Evolutionary conservation across 2,888 invertebrate species (phyloP).

Genomic region (Cephus pulcher): DNA sequence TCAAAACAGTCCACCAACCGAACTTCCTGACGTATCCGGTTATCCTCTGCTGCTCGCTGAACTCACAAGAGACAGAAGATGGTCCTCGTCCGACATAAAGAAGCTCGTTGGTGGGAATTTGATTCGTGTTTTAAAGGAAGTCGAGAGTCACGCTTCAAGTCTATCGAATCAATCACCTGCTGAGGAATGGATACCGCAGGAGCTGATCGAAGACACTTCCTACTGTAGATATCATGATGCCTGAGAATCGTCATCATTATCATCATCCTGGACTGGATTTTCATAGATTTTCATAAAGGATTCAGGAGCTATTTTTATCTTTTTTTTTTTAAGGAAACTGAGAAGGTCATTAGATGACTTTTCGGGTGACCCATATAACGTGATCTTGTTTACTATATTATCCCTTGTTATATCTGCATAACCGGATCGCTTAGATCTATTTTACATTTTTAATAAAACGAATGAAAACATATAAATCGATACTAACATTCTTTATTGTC

Average conservation of each 20-base stretch:
- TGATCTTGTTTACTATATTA: too few species aligned
- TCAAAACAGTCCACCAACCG: constrained; percentile 66
- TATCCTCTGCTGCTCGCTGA: constrained; percentile 75
- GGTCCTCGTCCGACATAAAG: constrained; percentile 72
- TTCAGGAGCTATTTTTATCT: too few species aligned
- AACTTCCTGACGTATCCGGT: constrained; percentile 70
- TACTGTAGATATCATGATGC: constrained; percentile 69
- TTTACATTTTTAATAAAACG: too few species aligned
- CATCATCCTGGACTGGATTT: not conserved
- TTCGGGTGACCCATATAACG: too few species aligned
- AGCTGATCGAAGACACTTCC: constrained; percentile 69
- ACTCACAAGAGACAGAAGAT: constrained; percentile 71
- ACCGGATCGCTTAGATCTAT: too few species aligned
- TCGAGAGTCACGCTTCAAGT: constrained; percentile 60
- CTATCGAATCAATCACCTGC: constrained; percentile 66
- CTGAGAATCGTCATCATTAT: constrained; percentile 24
- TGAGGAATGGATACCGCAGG: constrained; percentile 70
- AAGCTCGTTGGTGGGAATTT: constrained; percentile 73
- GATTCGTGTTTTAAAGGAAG: constrained; percentile 70
- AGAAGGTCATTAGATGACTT: too few species aligned
- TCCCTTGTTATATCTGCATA: too few species aligned
- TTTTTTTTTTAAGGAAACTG: too few species aligned
- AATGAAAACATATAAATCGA: too few species aligned
- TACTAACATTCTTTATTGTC: too few species aligned
- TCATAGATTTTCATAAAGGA: too few species aligned